These are phyloP conservation scores for Grantiella picta DNA, from an alignment of 2,113 vertebrate species.

Conservation along the genomic window DNA sequence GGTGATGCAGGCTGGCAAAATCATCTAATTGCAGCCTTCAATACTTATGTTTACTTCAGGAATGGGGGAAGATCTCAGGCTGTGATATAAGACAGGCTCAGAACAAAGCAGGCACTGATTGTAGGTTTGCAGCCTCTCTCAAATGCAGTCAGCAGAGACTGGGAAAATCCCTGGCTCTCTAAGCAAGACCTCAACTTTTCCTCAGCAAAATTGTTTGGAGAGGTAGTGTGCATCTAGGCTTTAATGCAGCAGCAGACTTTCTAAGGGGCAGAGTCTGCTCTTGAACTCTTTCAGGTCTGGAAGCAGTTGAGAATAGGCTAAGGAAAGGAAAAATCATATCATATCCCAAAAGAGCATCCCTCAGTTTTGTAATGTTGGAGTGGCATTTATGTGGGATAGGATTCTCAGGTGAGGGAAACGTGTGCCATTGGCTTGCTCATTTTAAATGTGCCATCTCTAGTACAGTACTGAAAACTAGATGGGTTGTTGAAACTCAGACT, in stretches of 20 bases:
- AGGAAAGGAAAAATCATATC: too few relatives aligned
- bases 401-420: background rate
- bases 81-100: background rate
- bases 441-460: background rate
- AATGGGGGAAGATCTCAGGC: background rate
- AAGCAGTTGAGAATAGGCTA: background rate
- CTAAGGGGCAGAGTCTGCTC: background rate
- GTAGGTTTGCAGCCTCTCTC: background rate
- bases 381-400: background rate
- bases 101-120: background rate
- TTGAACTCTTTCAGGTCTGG: background rate
- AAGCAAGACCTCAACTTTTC: background rate
- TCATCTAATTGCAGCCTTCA: background rate
- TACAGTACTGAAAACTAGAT: background rate
- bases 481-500: background rate
- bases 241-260: background rate
- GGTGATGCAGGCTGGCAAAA: background rate
- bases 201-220: background rate
- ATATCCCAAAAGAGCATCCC: background rate
- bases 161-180: background rate
- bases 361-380: background rate
- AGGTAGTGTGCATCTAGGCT: background rate
- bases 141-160: background rate
- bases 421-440: background rate
- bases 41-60: background rate